Conservation (phyloP, 2,797 vertebrate genomes). For the Corythornis leucogaster region DNA sequence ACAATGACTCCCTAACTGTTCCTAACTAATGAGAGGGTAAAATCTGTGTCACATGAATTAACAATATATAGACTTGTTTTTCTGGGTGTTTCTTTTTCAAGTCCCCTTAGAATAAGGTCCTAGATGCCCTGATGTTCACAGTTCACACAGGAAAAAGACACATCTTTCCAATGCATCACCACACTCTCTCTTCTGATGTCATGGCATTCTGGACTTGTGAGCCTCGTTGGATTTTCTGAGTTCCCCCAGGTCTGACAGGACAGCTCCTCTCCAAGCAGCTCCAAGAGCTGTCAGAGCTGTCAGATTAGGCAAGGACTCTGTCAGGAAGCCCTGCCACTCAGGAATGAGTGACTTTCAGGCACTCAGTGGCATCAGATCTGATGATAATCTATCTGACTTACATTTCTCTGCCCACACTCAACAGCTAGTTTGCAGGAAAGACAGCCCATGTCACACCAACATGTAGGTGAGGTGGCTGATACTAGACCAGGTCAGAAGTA, state of each 20-base stretch:
- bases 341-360: neutral
- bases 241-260: neutral
- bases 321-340: neutral
- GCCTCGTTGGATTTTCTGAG: neutral
- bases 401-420: neutral
- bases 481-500: neutral
- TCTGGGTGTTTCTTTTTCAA: neutral
- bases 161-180: neutral
- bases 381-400: neutral
- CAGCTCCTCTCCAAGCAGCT: neutral
- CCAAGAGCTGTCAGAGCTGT: constrained; percentile 7
- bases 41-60: neutral
- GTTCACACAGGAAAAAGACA: neutral
- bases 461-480: neutral
- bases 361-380: neutral
- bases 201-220: neutral
- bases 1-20: neutral
- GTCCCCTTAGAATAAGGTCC: neutral
- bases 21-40: neutral
- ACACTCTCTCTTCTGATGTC: neutral
- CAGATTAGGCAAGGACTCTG: neutral
- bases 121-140: neutral
- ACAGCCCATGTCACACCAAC: neutral
- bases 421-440: neutral
- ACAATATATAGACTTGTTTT: neutral